phyloP scores from a whole-genome alignment of 2,113 vertebrate species.

The Sarotherodon lohbergeri region DNA sequence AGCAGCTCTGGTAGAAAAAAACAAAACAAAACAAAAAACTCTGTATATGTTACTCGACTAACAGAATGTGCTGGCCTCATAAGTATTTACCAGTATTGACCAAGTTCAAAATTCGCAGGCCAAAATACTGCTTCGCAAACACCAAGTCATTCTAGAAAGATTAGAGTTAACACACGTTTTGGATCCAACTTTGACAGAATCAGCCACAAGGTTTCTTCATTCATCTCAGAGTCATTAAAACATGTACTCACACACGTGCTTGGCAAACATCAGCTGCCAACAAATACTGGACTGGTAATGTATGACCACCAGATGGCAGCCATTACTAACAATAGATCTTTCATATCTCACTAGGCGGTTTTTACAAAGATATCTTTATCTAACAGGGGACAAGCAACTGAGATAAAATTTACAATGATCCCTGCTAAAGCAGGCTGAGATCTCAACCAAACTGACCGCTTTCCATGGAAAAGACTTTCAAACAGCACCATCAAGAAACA shows the following conservation, averaged over 20 bases:
- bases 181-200: background rate
- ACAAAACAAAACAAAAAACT: background rate
- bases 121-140: background rate
- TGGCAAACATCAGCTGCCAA: background rate
- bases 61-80: background rate
- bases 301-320: slow-evolving; percentile 41
- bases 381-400: background rate
- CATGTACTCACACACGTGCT: background rate
- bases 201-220: background rate
- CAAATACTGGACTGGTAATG: background rate
- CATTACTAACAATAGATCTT: background rate
- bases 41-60: background rate
- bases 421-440: background rate
- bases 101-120: background rate
- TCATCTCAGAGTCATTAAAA: background rate
- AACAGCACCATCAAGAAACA: background rate
- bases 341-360: background rate
- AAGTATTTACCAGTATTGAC: background rate
- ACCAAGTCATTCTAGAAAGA: background rate
- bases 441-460: background rate
- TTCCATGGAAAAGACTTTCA: background rate
- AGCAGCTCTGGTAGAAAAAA: background rate
- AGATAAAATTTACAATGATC: background rate
- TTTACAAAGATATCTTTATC: background rate
- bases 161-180: background rate